Percentiles rank a stretch among this genome's conserved stretches.
Evolutionary conservation across 2,797 vertebrate genomes (phyloP).

Genomic region (Rhadinocentrus ornatus): DNA sequence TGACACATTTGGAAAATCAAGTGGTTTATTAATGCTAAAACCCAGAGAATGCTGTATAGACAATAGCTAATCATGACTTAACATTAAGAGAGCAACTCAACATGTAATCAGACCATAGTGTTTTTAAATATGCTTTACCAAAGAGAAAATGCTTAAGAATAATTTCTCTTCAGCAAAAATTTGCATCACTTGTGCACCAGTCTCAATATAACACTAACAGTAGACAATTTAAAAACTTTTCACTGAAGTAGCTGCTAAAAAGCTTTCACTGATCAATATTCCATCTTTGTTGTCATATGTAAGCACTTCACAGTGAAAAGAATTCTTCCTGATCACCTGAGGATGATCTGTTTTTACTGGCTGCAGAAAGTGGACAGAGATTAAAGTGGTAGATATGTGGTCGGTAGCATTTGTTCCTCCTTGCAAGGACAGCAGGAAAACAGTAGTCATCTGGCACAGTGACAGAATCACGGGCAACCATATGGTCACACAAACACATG

Average conservation of each 20-base stretch:
- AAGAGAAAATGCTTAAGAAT: constrained; percentile 18
- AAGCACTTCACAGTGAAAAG: constrained; percentile 8
- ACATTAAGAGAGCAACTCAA: neutral
- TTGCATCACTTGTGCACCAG: too few species aligned
- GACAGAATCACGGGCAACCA: constrained; percentile 75
- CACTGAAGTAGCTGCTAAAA: neutral
- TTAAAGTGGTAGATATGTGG: constrained; percentile 43
- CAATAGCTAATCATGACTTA: constrained; percentile 43
- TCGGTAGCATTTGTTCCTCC: constrained; percentile 66
- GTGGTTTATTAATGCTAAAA: constrained; percentile 14
- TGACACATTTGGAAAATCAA: constrained; percentile 15
- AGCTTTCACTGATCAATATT: neutral
- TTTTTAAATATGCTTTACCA: constrained; percentile 38
- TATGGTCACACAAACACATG: constrained; percentile 62
- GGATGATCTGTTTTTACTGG: constrained; percentile 14
- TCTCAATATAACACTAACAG: too few species aligned
- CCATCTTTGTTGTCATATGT: constrained; percentile 20
- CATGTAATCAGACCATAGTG: constrained; percentile 28
- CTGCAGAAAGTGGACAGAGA: constrained; percentile 17
- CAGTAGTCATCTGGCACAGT: constrained; percentile 69
- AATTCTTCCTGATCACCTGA: constrained; percentile 25
- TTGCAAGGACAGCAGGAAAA: constrained; percentile 56
- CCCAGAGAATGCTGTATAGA: constrained; percentile 24
- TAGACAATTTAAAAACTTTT: constrained; percentile 6
- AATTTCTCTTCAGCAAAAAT: neutral